A percentile compares a stretch with the other conserved stretches of the same genome.
Conservation (phyloP, 2,113 vertebrate genomes). For the Thalassarche chlororhynchos region DNA sequence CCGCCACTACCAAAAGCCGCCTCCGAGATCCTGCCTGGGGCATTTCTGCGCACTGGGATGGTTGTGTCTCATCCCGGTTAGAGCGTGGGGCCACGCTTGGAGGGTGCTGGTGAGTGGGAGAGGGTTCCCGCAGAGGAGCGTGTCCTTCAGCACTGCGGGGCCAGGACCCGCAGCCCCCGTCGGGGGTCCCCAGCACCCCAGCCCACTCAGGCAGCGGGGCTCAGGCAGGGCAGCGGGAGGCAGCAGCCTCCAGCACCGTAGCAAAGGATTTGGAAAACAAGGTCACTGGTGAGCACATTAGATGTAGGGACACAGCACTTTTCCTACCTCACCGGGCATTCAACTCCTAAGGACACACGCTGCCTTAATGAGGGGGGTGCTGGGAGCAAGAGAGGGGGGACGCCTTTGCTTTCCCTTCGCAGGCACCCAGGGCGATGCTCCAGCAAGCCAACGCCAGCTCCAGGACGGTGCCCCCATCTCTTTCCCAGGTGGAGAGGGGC, state of each 20-base stretch:
- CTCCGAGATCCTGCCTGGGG: rapidly evolving
- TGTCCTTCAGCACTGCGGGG: rapidly evolving
- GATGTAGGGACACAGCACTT: rapidly evolving
- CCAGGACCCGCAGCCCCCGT: rapidly evolving
- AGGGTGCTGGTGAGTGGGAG: neutral
- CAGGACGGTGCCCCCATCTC: neutral
- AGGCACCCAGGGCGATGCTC: rapidly evolving
- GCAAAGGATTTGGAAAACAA: neutral
- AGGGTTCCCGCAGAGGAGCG: neutral
- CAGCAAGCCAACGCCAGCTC: neutral
- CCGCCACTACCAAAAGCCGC: neutral
- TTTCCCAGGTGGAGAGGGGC: neutral
- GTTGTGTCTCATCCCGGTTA: rapidly evolving
- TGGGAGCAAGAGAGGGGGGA: neutral
- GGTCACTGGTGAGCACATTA: rapidly evolving
- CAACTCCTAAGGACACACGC: rapidly evolving
- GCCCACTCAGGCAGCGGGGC: neutral
- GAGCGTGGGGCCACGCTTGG: rapidly evolving
- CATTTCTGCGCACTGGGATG: rapidly evolving
- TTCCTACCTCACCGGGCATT: neutral
- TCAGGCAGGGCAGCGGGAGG: neutral
- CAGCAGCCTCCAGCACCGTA: neutral
- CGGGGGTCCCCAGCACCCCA: rapidly evolving
- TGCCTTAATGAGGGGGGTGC: neutral
- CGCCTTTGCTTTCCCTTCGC: rapidly evolving